Evolutionary conservation across 1,140 invertebrate species (phyloP).

Genomic region (Drosophila neocordata): DNA sequence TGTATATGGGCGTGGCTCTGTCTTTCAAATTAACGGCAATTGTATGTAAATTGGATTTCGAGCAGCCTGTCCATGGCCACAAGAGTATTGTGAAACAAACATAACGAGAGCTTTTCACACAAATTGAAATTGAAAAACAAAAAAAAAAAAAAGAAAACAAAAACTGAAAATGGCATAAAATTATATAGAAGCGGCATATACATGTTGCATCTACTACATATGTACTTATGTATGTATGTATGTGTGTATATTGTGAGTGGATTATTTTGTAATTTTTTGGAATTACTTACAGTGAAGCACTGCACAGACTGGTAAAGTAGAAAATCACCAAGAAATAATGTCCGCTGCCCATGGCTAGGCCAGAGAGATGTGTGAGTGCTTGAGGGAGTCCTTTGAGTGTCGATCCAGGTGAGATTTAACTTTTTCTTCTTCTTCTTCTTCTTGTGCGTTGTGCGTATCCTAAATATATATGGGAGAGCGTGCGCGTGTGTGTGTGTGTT

Average conservation of each 20-base stretch:
- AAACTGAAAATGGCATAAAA: conserved; percentile 33
- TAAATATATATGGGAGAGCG: neutral
- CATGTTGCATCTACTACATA: conserved; percentile 56
- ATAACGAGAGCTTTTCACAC: conserved; percentile 22
- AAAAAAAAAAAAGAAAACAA: conserved; percentile 41
- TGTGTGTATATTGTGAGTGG: conserved; percentile 23
- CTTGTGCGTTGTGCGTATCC: neutral
- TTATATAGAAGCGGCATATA: conserved; percentile 33
- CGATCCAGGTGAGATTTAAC: neutral
- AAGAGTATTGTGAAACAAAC: conserved; percentile 58
- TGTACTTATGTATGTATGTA: conserved; percentile 41
- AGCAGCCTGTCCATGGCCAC: conserved; percentile 40
- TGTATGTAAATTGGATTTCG: conserved; percentile 64
- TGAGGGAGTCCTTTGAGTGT: conserved; percentile 3
- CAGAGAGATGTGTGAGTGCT: conserved; percentile 23
- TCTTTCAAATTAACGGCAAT: conserved; percentile 67
- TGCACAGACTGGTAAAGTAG: conserved; percentile 82
- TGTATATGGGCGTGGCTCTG: conserved; percentile 22
- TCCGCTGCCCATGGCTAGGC: conserved; percentile 77
- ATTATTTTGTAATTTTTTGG: neutral
- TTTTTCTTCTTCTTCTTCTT: neutral
- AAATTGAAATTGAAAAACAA: conserved; percentile 20
- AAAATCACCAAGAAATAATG: conserved; percentile 82
- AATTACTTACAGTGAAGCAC: conserved; percentile 83
- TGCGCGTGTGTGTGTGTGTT: conserved; percentile 6